phyloP scores from a whole-genome alignment of 1,140 invertebrate genomes.

The Drosophila santomea region DNA sequence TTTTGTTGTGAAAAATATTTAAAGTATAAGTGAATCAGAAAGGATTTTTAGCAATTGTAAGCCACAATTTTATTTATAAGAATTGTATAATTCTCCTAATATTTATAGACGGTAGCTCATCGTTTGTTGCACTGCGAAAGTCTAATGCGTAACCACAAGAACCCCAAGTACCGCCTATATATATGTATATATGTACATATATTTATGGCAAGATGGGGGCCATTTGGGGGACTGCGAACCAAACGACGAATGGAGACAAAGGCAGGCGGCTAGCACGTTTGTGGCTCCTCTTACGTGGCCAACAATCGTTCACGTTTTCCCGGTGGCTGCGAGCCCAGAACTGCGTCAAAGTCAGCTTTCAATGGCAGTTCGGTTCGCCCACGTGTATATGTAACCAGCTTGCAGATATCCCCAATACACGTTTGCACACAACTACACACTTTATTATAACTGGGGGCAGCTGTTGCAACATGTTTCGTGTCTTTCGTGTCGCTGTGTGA shows the following conservation, averaged over 20 bases:
- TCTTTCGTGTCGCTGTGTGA: slow-evolving; percentile 26
- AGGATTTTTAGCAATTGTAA: too few relatives aligned
- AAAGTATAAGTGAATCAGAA: too few relatives aligned
- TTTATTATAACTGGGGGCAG: slow-evolving; percentile 2
- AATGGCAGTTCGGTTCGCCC: slow-evolving; percentile 31
- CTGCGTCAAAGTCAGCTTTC: slow-evolving; percentile 45
- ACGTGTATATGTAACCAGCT: slow-evolving; percentile 30
- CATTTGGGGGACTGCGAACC: neutral
- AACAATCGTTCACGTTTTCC: slow-evolving; percentile 9
- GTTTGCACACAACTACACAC: neutral
- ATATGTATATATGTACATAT: neutral
- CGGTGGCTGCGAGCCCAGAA: slow-evolving; percentile 8
- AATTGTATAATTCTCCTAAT: too few relatives aligned
- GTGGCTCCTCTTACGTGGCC: slow-evolving; percentile 30
- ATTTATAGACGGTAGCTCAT: neutral
- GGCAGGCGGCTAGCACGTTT: slow-evolving; percentile 26
- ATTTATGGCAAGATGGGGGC: neutral
- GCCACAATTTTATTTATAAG: too few relatives aligned
- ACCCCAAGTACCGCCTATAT: slow-evolving; percentile 1
- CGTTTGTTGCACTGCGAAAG: neutral
- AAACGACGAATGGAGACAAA: neutral
- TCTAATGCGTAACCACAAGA: slow-evolving; percentile 9
- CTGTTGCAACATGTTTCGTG: slow-evolving; percentile 31
- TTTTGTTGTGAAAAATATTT: too few relatives aligned
- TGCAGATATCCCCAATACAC: neutral